phyloP scores from a whole-genome alignment of 2,797 vertebrate species.

The Spheniscus humboldti region DNA sequence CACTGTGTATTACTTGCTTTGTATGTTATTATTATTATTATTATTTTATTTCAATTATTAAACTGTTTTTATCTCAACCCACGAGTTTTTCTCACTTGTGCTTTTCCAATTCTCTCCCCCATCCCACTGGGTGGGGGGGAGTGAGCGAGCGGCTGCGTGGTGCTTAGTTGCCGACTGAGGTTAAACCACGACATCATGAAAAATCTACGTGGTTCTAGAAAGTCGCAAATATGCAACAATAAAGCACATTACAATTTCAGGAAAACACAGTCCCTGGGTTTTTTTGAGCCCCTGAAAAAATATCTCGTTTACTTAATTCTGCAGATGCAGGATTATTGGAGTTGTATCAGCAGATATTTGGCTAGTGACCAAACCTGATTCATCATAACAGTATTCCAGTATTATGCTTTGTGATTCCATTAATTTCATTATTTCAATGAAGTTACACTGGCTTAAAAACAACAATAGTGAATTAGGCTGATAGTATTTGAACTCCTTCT shows the following conservation, averaged over 20 bases:
- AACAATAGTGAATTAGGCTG: neutral
- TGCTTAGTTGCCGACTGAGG: no score
- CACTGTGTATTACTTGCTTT: no score
- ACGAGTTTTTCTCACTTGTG: no score
- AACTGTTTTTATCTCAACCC: no score
- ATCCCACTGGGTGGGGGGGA: no score
- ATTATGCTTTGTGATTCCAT: neutral
- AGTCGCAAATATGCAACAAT: neutral
- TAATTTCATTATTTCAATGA: neutral
- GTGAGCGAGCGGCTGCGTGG: no score
- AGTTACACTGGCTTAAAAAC: neutral
- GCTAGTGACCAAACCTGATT: neutral
- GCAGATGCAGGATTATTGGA: neutral
- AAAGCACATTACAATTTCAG: neutral
- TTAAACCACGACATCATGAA: neutral
- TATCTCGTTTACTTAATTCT: neutral
- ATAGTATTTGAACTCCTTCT: neutral
- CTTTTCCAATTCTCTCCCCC: no score
- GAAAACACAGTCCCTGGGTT: neutral
- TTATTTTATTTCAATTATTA: no score
- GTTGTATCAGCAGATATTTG: neutral
- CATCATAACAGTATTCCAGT: neutral
- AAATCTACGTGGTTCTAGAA: neutral
- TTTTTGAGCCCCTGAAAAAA: neutral
- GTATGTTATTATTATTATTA: no score